Evolutionary conservation across 1,140 invertebrate genomes (phyloP), one percentile per base, ranked within the genome.

Genomic region (Zophobas morio): DNA sequence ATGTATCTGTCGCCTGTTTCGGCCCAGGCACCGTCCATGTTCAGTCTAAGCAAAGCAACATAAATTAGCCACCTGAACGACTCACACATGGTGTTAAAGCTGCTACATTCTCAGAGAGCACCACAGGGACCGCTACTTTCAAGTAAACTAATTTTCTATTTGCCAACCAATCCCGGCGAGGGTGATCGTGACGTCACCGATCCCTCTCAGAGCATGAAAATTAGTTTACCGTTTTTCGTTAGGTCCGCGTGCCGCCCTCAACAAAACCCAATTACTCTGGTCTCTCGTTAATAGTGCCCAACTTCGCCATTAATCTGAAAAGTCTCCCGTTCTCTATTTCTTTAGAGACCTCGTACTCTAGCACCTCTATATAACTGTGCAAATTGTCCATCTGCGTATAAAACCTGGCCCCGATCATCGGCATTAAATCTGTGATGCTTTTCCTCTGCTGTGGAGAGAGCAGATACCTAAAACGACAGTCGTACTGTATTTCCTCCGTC

Each of bases 371-470:
- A 70, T 95, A 92, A 49, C 94, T 88, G 83, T 98, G 95, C 3
- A 96, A 90, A 1, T 95, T 92, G 87, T 99, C 98, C 80, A 99
- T 88, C 87, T 99, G 96, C 1, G 94, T 96, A 86, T 99, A 99
- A 88, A 99, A 99, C 77, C 82, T 89, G 4, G 97, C 97, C 46
- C 98, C 98, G 83, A 99, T 99, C 96, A 99, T 99, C 5, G 98
- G 98, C 98, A 99, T 99, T 77, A 99, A 90, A 88, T 99, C 98
- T 80, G 96, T 97, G 20, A 99, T 94, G 79, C 91, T 95, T 82
- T 95, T 92, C 80, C 93, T 88, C 73, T 91, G 84, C 87, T 90
- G 92, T 80, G 89, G 91, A 6, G 94, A 91, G 79, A 96, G 88
- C 82, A 97, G 88, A 87, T 96, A 97, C 86, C 94, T 95, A 70